Base-by-base conservation (phyloP, 1,140 invertebrate species). In the Camponotus vicinus region DNA sequence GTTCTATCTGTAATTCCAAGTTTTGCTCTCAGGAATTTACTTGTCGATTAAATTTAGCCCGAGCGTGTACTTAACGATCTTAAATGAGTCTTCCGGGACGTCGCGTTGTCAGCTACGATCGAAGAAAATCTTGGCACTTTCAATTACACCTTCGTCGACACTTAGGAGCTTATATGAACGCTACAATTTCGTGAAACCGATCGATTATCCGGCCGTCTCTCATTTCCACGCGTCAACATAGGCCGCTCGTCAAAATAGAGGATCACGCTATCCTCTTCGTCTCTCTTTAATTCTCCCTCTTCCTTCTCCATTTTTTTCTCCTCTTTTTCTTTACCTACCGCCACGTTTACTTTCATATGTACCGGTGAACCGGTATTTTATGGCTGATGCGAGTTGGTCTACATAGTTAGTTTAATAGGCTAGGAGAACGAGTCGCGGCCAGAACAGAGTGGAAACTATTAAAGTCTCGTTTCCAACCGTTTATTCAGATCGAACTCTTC, bases 101-200 rank as follows among this genome's bases (percentile, higher is more conserved):
- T 61, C 73, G 37, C 37, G 37, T 76, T 57, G 37, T 76, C 73
- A 21, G 66, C 15, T 32, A 61, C 21, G 55, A 76, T 76, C 55
- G 73, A 76, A 76, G 55, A 76, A 76, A 61, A 76, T 76, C 73
- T 76, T 76, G 71, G 71, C 71, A 59, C 71, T 76, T 76, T 61
- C 37, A 61, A 61, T 76, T 57, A 57, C 37, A 61, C 21, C n/a
- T 40, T 76, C 37, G 71, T 40, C 71, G 55, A 61, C 55, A 59
- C 55, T 71, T 55, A 52, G 55, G 37, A 76, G 34, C 52, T 59
- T 76, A 75, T 57, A 76, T 37, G 27, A 61, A 3, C 21, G 71
- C 37, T 76, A 40, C 57, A 76, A 76, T 76, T 61, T 61, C 15
- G 21, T 42, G 57, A 76, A 61, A 45, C 37, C 71, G 45, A 15